Conservation (phyloP, 2,797 vertebrate genomes). For the Sorex maritimensis region DNA sequence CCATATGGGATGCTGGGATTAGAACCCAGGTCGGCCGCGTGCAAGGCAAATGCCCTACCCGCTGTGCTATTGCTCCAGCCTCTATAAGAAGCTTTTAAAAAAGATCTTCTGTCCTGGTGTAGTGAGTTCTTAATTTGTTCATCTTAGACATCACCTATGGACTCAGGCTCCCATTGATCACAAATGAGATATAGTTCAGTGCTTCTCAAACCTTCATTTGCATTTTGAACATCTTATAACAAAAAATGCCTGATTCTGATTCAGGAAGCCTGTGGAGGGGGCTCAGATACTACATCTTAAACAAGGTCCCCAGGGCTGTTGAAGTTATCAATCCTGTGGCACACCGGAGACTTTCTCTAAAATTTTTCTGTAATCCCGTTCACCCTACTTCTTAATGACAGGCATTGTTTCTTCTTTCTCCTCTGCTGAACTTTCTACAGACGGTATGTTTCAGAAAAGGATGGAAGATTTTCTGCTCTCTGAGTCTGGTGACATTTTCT, state of each 20-base stretch:
- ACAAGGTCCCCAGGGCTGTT: rapidly evolving
- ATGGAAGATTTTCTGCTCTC: background rate
- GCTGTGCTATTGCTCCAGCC: background rate
- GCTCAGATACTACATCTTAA: background rate
- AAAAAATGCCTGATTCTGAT: background rate
- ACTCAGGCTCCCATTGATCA: background rate
- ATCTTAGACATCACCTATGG: too few relatives aligned
- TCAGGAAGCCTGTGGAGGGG: rapidly evolving
- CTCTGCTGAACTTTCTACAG: background rate
- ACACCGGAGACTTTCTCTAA: too few relatives aligned
- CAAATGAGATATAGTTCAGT: background rate
- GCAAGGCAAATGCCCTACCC: too few relatives aligned
- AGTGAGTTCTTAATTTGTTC: background rate
- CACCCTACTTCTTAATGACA: background rate
- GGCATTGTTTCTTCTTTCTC: background rate
- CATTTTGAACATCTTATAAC: background rate
- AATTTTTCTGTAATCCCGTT: too few relatives aligned
- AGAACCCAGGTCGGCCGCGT: too few relatives aligned
- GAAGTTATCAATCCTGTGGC: background rate
- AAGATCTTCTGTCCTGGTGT: background rate
- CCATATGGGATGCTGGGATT: too few relatives aligned
- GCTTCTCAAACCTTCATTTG: background rate
- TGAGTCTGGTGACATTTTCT: background rate
- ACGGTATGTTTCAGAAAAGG: background rate
- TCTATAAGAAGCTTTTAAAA: background rate